phyloP scores from a whole-genome alignment of 92 coral and sea anemone genomes.

The Chrysogorgia sp. region DNA sequence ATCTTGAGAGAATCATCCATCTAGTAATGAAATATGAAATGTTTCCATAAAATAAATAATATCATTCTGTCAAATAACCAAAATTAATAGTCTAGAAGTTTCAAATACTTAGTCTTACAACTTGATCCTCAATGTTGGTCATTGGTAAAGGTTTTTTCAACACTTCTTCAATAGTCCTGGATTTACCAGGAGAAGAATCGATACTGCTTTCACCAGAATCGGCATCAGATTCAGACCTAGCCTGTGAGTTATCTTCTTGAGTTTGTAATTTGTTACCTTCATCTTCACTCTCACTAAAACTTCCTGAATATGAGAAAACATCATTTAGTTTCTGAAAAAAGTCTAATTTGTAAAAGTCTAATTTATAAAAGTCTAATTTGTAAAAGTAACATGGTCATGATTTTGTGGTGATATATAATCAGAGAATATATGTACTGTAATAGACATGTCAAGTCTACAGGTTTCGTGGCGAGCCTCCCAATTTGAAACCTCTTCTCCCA shows the following conservation, averaged over 20 bases:
- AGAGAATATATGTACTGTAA: background rate
- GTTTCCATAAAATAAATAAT: background rate
- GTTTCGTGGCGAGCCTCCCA: too few relatives aligned
- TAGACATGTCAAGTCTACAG: background rate
- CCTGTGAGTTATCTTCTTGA: background rate
- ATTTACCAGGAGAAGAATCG: constrained; percentile 48
- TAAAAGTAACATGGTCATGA: background rate
- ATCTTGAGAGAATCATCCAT: background rate
- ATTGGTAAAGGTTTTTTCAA: constrained; percentile 59
- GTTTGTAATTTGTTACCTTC: constrained; percentile 52
- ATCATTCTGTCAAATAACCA: background rate
- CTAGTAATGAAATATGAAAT: background rate
- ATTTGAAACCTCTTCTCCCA: too few relatives aligned
- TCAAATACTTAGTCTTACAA: constrained; percentile 42
- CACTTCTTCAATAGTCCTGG: constrained; percentile 80
- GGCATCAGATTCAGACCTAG: constrained; percentile 18
- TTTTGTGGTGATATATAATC: background rate
- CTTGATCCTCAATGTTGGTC: constrained; percentile 38
- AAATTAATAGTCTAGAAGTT: constrained; percentile 18
- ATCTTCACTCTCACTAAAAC: constrained; percentile 86
- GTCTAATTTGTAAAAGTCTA: background rate
- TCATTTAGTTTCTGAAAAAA: too few relatives aligned
- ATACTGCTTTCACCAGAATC: constrained; percentile 53
- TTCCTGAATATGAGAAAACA: constrained; percentile 47
- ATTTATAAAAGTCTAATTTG: background rate